Conservation (phyloP, 2,888 invertebrate genomes). For the Yponomeuta plumbellus region DNA sequence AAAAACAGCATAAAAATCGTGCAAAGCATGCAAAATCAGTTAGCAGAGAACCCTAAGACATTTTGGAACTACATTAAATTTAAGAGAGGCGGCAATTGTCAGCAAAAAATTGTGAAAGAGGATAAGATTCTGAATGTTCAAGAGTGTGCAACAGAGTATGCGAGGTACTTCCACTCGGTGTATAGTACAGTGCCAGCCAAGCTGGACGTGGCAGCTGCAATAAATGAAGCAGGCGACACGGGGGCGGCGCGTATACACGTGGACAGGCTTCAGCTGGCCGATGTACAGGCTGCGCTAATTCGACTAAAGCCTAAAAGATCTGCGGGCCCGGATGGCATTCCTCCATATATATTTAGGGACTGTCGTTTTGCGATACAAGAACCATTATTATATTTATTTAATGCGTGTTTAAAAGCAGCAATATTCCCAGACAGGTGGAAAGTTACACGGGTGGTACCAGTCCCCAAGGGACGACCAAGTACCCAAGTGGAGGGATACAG, state of each 20-base stretch:
- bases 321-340: constrained; percentile 13
- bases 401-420: not conserved
- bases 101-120: constrained; percentile 6
- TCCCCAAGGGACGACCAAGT: constrained; percentile 2
- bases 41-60: constrained; percentile 21
- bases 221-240: not conserved
- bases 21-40: constrained; percentile 19
- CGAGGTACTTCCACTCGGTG: constrained; percentile 16
- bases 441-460: not conserved
- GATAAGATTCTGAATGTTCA: not conserved
- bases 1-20: constrained; percentile 15
- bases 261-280: not conserved
- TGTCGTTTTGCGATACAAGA: not conserved
- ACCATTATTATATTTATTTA: constrained; percentile 1
- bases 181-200: not conserved
- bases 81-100: constrained; percentile 11
- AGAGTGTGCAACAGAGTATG: constrained; percentile 12
- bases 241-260: constrained; percentile 12
- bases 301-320: constrained; percentile 5
- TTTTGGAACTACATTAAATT: constrained; percentile 22
- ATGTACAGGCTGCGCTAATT: not conserved
- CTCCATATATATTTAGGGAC: constrained; percentile 10
- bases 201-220: constrained; percentile 6
- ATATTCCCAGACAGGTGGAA: not conserved
- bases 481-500: not conserved